phyloP scores from a whole-genome alignment of 2,888 invertebrate species.

The Athrips mouffetella region DNA sequence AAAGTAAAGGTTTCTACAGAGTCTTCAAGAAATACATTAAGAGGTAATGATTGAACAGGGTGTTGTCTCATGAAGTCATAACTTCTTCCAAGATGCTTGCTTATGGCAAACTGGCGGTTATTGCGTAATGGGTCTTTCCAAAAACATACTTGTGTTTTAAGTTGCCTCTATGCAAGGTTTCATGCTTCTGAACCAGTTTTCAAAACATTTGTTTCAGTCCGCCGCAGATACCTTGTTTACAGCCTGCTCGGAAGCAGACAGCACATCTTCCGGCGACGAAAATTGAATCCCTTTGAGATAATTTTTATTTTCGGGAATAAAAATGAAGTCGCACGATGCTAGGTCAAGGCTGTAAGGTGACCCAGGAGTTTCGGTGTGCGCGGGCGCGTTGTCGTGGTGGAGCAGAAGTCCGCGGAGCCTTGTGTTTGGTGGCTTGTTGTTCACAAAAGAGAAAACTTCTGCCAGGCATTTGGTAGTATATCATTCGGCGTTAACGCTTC shows the following conservation, averaged over 20 bases:
- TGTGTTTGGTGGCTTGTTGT: constrained; percentile 20
- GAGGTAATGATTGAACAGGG: no score
- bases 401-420: constrained; percentile 16
- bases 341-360: constrained; percentile 5
- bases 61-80: no score
- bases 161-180: not conserved
- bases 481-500: constrained; percentile 2
- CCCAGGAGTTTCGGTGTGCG: constrained; percentile 12
- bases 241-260: constrained; percentile 9
- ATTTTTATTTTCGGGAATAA: not conserved
- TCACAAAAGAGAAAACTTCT: constrained; percentile 17
- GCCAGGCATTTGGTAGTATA: constrained; percentile 16
- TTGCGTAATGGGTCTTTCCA: no score
- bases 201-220: not conserved
- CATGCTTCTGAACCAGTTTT: no score
- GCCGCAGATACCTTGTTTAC: constrained; percentile 3
- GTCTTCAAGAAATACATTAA: no score
- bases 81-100: no score
- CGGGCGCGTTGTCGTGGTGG: constrained; percentile 16
- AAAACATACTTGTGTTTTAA: no score
- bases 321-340: not conserved
- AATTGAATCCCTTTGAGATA: constrained; percentile 10
- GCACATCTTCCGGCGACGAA: constrained; percentile 10
- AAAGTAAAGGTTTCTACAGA: no score
- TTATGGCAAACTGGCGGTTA: no score